Base-by-base conservation (phyloP, 2,797 vertebrate genomes). In the Mus caroli region DNA sequence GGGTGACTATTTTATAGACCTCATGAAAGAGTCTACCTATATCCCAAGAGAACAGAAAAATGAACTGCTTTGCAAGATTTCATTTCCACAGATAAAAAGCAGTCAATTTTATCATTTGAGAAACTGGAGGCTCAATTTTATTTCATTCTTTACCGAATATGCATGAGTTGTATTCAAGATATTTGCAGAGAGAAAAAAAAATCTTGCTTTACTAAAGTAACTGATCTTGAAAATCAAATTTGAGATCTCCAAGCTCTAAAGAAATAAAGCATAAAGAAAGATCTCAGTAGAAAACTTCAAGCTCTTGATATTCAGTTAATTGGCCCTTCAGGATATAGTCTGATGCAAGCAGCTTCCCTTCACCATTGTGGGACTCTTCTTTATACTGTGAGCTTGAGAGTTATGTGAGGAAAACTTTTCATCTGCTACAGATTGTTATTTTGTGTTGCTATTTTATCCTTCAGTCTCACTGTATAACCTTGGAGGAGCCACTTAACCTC, bases 401-500 rank as follows among this genome's bases (percentile, higher is more conserved):
- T 56, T 75, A 92, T 37, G 50, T 22, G 26, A 75, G 87, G 37
- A 89, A 20, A 43, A 14, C 37, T 34, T 58, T 56, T 15, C 62
- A 60, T 22, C 22, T 50, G 7, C 67, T 17, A 28, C 4, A 3
- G 56, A 26, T 52, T 92, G 71, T 14, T n/a, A 19, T 93, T 93
- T 94, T n/a, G 75, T 94, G 3, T 52, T 0, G 0, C 7, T 28
- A 37, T 96, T 95, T 97, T 96, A 78, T 93, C 83, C 92, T 96
- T 93, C 84, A 87, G 58, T 94, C 92, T 79, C 95, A 90, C 92
- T 67, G 90, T 93, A 90, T 96, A 91, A 97, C 97, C 96, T 97
- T 96, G 75, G 34, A 46, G 64, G 37, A 93, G 54, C 43, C 67
- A 43, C 76, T 94, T 96, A 92, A 96, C 88, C 60, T 80, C 69